These are phyloP conservation scores for Xenops minutus DNA, from an alignment of 2,797 vertebrate genomes.

Conservation along the genomic window DNA sequence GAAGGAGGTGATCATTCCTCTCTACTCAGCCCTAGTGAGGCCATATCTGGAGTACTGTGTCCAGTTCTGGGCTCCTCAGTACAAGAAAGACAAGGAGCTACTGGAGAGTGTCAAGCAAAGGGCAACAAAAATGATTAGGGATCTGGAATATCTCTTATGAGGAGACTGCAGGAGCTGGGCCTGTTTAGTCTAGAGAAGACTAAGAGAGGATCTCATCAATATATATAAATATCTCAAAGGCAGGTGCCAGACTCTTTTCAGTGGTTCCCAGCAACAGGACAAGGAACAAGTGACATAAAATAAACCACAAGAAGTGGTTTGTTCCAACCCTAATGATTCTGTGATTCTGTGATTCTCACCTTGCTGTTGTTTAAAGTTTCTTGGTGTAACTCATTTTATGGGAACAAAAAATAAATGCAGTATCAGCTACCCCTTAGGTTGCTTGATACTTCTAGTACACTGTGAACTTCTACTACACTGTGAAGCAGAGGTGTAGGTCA, in stretches of 20 bases:
- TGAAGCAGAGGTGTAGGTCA: not conserved
- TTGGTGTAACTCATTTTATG: not conserved
- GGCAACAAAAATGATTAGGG: not conserved
- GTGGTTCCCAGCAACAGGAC: not conserved
- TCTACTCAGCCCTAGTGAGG: rapidly evolving
- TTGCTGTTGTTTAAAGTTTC: not conserved
- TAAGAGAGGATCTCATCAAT: not conserved
- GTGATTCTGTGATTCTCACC: not conserved
- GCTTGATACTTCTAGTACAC: not conserved
- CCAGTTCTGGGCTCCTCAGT: not conserved
- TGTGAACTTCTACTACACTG: no score
- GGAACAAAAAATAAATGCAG: not conserved
- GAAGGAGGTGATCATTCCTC: not conserved
- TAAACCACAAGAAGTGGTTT: not conserved
- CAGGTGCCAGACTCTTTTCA: not conserved
- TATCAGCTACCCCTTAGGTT: not conserved
- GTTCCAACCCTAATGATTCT: not conserved
- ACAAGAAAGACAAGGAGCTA: not conserved
- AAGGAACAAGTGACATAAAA: not conserved
- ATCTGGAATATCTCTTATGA: rapidly evolving
- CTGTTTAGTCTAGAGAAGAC: not conserved
- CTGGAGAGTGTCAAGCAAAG: rapidly evolving
- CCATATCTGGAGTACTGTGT: not conserved
- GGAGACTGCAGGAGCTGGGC: rapidly evolving
- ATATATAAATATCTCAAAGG: not conserved